Evolutionary conservation across 2,113 vertebrate species (phyloP), one percentile per base, ranked within the genome.

Genomic region (Hirundichthys speculiger): DNA sequence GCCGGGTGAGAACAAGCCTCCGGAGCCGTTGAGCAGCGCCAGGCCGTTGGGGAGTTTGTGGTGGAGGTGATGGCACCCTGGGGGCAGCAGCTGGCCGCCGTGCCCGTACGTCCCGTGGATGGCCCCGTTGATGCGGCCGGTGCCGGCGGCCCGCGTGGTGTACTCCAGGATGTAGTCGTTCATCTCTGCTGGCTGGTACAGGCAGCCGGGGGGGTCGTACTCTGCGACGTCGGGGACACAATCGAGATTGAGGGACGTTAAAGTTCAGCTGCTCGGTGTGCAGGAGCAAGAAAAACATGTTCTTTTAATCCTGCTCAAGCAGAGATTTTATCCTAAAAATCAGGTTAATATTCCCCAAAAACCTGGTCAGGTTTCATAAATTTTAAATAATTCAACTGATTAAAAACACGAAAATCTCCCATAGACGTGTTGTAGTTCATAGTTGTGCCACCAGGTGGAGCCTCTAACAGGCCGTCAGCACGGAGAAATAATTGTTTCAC

Each of bases 181-280:
- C 80, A 97, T 73, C 24, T 98, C 96, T 0, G 94, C 84, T 0
- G 94, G 92, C 84, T 95, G 96, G 83, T 92, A 98, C 46, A 97
- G 91, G 46, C 97, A 98, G 20, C 96, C 91, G 0, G 96, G 95
- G 40, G 95, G 94, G 82, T 98, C 94, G 0, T 95, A 97, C 16
- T 99, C 97, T 98, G 64, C 41, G 55, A 57, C 53, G 43, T 13
- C 15, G 13, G 13, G 38, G 30, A 13, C 16, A 46, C 11, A n/a
- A 16, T 8, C 34, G 48, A 13, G 9, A n/a, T 27, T 27, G 3
- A n/a, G n/a, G n/a, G n/a, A n/a, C 6, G 25, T 27, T 6, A 27
- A 27, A 27, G 25, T 6, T 27, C 6, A 27, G 6, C 25, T 3
- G 6, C 3, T 27, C 25, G 25, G 3, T 27, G 25, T 6, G 6